phyloP scores from a whole-genome alignment of 2,888 invertebrate genomes.

The Dryocosmus kuriphilus region DNA sequence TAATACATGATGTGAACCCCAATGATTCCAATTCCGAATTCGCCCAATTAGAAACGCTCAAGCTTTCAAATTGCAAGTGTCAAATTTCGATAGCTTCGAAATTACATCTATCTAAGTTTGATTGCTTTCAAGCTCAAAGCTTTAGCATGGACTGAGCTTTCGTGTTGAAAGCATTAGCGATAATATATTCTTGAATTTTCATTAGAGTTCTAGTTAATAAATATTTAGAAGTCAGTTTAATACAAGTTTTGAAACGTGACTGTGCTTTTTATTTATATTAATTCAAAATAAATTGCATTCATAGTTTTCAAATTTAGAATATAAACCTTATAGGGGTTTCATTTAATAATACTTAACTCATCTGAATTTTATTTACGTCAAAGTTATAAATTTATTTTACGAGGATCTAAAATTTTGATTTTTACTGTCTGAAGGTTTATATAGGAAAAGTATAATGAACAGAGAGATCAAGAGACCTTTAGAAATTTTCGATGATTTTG shows the following conservation, averaged over 20 bases:
- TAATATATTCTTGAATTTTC: neutral
- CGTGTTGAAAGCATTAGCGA: neutral
- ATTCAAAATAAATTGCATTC: neutral
- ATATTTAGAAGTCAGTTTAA: neutral
- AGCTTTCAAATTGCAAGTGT: constrained; percentile 33
- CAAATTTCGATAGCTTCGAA: constrained; percentile 26
- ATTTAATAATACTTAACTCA: neutral
- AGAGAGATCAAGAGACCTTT: constrained; percentile 6
- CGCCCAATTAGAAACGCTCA: neutral
- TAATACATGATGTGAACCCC: neutral
- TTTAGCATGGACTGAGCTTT: neutral
- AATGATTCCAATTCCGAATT: neutral
- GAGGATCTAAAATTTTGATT: neutral
- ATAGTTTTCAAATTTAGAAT: neutral
- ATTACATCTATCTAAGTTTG: constrained; percentile 33
- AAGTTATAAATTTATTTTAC: neutral
- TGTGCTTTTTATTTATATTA: neutral
- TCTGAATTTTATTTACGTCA: neutral
- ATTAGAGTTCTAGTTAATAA: neutral
- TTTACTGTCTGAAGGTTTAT: neutral
- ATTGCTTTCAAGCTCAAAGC: constrained; percentile 23
- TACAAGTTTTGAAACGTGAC: neutral
- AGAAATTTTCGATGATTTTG: constrained; percentile 22
- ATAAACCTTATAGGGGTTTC: neutral
- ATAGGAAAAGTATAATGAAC: neutral